Evolutionary conservation across 2,888 invertebrate genomes (phyloP).

Genomic region (Belgica antarctica): DNA sequence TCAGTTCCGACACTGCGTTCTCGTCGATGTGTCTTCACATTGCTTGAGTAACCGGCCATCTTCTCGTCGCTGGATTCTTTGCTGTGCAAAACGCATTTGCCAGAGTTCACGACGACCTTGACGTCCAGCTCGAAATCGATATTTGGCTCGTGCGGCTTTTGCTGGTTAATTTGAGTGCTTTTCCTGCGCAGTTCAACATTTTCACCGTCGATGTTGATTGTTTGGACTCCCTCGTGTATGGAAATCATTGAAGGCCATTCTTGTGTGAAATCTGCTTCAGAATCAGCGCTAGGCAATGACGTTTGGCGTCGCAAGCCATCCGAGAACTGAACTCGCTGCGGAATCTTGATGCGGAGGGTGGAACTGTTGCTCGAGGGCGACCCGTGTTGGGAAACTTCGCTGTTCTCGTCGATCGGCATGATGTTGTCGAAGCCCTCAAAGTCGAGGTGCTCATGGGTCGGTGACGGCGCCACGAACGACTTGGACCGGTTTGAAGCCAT

Average conservation of each 20-base stretch:
- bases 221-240: slow-evolving; percentile 48
- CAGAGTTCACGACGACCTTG: slow-evolving; percentile 93
- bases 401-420: slow-evolving; percentile 53
- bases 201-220: slow-evolving; percentile 65
- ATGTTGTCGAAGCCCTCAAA: slow-evolving; percentile 52
- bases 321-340: slow-evolving; percentile 52
- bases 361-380: slow-evolving; percentile 71
- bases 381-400: slow-evolving; percentile 56
- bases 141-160: slow-evolving; percentile 74
- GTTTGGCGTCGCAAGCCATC: slow-evolving; percentile 63
- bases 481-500: slow-evolving; percentile 67
- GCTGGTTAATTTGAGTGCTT: slow-evolving; percentile 55
- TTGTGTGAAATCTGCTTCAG: slow-evolving; percentile 54
- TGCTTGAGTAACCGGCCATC: slow-evolving; percentile 56
- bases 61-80: slow-evolving; percentile 66
- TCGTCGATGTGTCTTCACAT: slow-evolving; percentile 52
- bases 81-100: slow-evolving; percentile 94
- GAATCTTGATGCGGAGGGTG: slow-evolving; percentile 61
- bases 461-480: slow-evolving; percentile 71
- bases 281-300: slow-evolving; percentile 73
- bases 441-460: slow-evolving; percentile 61
- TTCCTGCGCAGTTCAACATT: slow-evolving; percentile 62
- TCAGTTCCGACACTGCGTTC: slow-evolving; percentile 54
- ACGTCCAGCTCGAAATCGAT: slow-evolving; percentile 95
- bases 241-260: slow-evolving; percentile 50